phyloP scores from a whole-genome alignment of 2,797 vertebrate genomes.

The Chiloscyllium punctatum region DNA sequence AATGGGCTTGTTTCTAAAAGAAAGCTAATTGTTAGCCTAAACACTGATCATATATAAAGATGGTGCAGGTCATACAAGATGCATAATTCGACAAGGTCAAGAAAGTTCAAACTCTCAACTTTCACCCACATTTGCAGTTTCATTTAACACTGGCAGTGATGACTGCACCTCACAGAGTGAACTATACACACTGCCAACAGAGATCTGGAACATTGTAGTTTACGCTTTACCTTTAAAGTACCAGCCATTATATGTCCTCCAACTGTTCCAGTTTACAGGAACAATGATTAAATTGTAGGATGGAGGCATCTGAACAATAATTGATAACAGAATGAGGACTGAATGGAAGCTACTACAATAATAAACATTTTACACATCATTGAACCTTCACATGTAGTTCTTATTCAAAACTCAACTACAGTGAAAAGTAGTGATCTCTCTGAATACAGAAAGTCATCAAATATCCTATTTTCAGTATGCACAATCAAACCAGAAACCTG shows the following conservation, averaged over 20 bases:
- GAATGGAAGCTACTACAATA: too few relatives aligned
- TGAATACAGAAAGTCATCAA: background rate
- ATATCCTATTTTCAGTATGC: background rate
- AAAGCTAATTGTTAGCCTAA: conserved; percentile 32
- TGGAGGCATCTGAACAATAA: background rate
- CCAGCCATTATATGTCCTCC: too few relatives aligned
- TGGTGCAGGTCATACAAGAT: conserved; percentile 24
- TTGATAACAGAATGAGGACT: background rate
- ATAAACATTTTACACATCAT: background rate
- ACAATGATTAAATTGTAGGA: background rate
- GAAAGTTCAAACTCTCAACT: conserved; percentile 33
- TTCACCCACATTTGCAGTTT: conserved; percentile 25
- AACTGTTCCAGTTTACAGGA: background rate
- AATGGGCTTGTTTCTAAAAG: conserved; percentile 32
- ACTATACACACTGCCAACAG: background rate
- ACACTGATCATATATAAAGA: conserved; percentile 35
- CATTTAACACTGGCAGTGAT: background rate
- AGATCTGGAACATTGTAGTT: background rate
- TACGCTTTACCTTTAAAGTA: background rate
- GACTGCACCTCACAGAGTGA: background rate
- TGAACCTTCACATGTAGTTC: background rate
- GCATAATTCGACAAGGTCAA: conserved; percentile 2
- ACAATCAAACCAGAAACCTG: background rate
- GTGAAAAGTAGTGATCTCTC: background rate
- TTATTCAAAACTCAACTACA: too few relatives aligned